These are phyloP conservation scores for Diarsia brunnea DNA, from an alignment of 2,888 invertebrate genomes.

Conservation along the genomic window DNA sequence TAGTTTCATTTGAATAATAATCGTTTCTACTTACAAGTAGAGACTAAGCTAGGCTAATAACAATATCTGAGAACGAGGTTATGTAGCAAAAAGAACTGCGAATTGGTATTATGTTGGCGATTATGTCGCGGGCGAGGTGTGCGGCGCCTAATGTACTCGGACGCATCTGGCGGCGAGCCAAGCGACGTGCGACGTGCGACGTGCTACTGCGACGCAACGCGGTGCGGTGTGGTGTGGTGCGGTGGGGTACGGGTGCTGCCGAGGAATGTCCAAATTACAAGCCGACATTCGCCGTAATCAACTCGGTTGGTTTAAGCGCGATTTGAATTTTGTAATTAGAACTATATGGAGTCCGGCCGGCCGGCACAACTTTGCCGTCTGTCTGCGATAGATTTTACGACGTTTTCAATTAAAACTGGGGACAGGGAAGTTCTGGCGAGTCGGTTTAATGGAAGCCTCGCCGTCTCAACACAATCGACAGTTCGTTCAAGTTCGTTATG, in stretches of 20 bases:
- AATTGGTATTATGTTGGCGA: conserved; percentile 47
- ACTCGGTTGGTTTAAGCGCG: conserved; percentile 69
- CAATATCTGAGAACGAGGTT: conserved; percentile 39
- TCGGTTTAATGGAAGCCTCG: conserved; percentile 36
- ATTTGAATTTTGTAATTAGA: conserved; percentile 76
- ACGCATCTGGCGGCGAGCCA: conserved; percentile 59
- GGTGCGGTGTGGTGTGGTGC: conserved; percentile 17
- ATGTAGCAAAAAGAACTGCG: conserved; percentile 51
- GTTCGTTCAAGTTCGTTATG: conserved; percentile 68
- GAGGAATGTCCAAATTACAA: conserved; percentile 73
- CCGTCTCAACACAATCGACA: conserved; percentile 68
- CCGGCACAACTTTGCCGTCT: conserved; percentile 50
- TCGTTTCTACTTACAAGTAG: conserved; percentile 35
- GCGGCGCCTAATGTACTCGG: conserved; percentile 50
- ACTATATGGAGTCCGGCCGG: conserved; percentile 60
- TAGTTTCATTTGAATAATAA: conserved; percentile 44
- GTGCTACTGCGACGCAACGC: conserved; percentile 9
- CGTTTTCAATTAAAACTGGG: conserved; percentile 70
- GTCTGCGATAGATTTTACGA: conserved; percentile 63
- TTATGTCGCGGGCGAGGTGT: conserved; percentile 36
- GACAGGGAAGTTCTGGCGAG: conserved; percentile 55
- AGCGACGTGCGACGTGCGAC: conserved; percentile 13
- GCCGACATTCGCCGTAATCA: conserved; percentile 71
- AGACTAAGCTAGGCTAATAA: conserved; percentile 34
- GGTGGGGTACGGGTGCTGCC: conserved; percentile 41